Conservation (phyloP, 2,113 vertebrate genomes). For the Podarcis muralis region DNA sequence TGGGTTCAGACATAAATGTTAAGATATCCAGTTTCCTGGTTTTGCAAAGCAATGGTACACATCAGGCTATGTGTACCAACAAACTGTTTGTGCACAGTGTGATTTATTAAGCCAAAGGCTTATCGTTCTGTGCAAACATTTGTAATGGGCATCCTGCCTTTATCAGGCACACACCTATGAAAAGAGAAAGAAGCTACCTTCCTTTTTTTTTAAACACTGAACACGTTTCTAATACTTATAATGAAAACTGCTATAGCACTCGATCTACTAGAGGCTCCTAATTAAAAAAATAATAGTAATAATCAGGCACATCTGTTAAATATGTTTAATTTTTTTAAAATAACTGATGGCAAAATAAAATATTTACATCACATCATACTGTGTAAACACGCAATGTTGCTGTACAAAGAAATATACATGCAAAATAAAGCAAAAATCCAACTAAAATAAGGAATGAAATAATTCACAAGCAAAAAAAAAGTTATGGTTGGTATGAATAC, state of each 20-base stretch:
- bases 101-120: not conserved
- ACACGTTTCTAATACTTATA: not conserved
- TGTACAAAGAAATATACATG: conserved; percentile 99
- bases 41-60: not conserved
- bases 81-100: not conserved
- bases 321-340: conserved; percentile 94
- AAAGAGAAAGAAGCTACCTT: conserved; percentile 25
- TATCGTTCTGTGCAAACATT: not conserved
- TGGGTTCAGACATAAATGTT: no score
- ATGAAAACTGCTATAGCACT: not conserved
- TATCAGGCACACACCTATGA: conserved; percentile 32
- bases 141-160: not conserved
- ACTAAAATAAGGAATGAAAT: conserved; percentile 85
- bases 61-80: no score
- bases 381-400: conserved; percentile 90
- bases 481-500: conserved; percentile 83
- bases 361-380: conserved; percentile 94
- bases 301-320: conserved; percentile 83
- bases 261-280: conserved; percentile 37
- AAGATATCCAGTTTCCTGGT: no score
- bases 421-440: conserved; percentile 90
- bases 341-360: conserved; percentile 94
- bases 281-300: conserved; percentile 51
- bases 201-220: conserved; percentile 50
- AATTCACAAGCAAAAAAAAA: conserved; percentile 75